These are phyloP conservation scores for Phrynosoma blainvillii DNA, from an alignment of 2,113 vertebrate genomes.

Conservation along the genomic window DNA sequence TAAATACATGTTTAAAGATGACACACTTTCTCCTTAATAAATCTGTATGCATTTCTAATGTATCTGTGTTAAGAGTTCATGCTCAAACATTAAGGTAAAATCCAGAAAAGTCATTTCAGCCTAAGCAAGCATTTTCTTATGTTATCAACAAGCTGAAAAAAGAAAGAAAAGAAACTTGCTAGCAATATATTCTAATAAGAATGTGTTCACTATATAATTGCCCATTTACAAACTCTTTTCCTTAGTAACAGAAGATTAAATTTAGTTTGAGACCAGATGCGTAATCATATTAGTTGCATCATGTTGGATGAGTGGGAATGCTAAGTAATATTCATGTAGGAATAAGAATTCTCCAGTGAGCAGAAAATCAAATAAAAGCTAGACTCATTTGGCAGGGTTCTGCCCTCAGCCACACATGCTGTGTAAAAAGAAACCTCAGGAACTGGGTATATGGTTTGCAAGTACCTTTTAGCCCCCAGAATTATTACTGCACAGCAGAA, in stretches of 20 bases:
- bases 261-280: slow-evolving; percentile 1
- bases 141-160: background rate
- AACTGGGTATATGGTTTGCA: too few species aligned
- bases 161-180: background rate
- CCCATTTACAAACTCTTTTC: background rate
- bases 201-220: background rate
- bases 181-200: slow-evolving; percentile 2
- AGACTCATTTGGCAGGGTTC: background rate
- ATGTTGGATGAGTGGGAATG: background rate
- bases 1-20: background rate
- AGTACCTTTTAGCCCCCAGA: background rate
- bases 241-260: slow-evolving; percentile 3
- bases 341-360: background rate
- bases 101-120: slow-evolving; percentile 5
- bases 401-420: background rate
- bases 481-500: background rate
- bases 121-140: slow-evolving; percentile 9
- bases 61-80: background rate
- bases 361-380: background rate
- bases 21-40: slow-evolving; percentile 4
- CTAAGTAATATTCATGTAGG: background rate
- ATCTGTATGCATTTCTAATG: background rate
- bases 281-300: background rate
- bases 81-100: background rate
- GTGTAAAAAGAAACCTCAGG: background rate